Base-by-base conservation (phyloP, 2,113 vertebrate genomes). In the Chloroceryle aenea region DNA sequence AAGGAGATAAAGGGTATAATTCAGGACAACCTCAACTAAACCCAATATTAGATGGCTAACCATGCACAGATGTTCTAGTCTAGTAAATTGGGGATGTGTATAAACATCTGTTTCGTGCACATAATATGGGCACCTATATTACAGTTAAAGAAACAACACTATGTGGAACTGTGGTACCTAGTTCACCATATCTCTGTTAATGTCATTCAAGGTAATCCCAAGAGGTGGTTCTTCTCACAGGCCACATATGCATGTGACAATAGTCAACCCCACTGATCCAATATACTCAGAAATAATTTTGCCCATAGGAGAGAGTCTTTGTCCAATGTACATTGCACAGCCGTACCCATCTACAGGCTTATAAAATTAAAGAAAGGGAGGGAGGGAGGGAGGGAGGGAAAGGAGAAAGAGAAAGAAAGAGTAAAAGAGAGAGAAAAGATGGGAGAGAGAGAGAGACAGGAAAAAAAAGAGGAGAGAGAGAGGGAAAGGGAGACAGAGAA, bases 231-330 rank as follows among this genome's bases (percentile, higher is more conserved):
- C 29, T 69, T 80, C 38, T 40, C 19, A 58, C 21, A 76, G 14
- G 32, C 10, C 43, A 72, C 7, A 43, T 3, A 18, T 0, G 1
- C 18, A 52, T 0, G 1, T 22, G 36, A 29, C 1, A 2, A 75
- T 2, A 38, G 36, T 27, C 32, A 67, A 11, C 13, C 20, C 42
- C 34, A 55, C 12, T 7, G 48, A 83, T 38, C 7, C 38, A 34
- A 86, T 1, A 4, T 26, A 38, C 19, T 38, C 16, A 30, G 47
- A 84, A 91, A 82, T 30, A 45, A 38, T 67, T 85, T 36, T 82
- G 16, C 25, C 56, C 34, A 27, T 7, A 75, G 66, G 32, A 93
- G 23, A 32, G 56, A 63, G 17, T 77, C 32, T 90, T 68, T 66
- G 22, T 43, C 38, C 10, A 38, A 15, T 67, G 26, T 25, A 82